Base-by-base conservation (phyloP, 1,140 invertebrate genomes). In the Pseudomyrmex cubaensis region DNA sequence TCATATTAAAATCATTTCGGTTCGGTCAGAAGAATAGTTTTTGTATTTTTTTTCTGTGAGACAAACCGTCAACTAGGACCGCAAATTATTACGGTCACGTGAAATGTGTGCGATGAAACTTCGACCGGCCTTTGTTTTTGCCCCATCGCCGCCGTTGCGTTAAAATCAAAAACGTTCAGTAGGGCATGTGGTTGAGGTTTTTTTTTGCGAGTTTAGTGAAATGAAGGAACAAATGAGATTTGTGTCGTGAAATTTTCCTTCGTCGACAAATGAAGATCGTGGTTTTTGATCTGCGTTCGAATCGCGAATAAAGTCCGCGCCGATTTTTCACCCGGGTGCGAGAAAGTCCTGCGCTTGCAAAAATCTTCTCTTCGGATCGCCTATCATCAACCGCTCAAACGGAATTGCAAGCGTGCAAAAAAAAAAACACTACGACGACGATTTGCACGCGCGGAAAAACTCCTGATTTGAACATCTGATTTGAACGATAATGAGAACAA, bases 271-370 rank as follows among this genome's bases (percentile, higher is more conserved):
- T 57, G 50, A 52, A 46, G 35, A 78, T 69, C 25, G 13, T 12
- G 52, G 25, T 15, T 20, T 83, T 83, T 75, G 62, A 77, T 77
- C 54, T 69, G 4, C 48, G 13, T 56, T 54, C 25, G 52, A 83
- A 76, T 83, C 44, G 13, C 22, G 44, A 2, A n/a, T 80, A 48
- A 80, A 80, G 44, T 22, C 8, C 20, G 2, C 35, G 2, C 35
- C 4, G 22, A 73, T 8, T 15, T 9, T 8, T 61, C 56, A 12
- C n/a, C 46, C 44, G 54, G 0, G 10, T 17, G 35, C 1, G 57
- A 72, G 54, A 74, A 52, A 82, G n/a, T 22, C 12, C 78, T 74
- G 46, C 17, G 69, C 35, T 74, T 73, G 78, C 78, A 74, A 17
- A 82, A 74, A 78, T 59, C 20, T 69, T 44, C 20, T 69, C 52